Evolutionary conservation across 2,797 vertebrate genomes (phyloP), one percentile per base, ranked within the genome.

Genomic region (Petrocephalus sullivani): DNA sequence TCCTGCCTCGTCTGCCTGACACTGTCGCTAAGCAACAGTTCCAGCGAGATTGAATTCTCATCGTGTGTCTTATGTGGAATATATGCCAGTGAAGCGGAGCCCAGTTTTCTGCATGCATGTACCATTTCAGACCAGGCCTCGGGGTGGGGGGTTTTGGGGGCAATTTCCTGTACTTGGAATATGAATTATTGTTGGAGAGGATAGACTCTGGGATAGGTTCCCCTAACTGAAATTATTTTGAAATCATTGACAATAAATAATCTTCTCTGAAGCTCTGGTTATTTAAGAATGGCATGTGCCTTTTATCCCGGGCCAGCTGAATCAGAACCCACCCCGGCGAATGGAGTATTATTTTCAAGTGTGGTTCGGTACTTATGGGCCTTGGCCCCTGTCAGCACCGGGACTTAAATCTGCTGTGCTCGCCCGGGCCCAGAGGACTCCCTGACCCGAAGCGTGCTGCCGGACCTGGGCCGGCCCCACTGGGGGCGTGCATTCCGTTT

Each of bases 261-360:
- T 67, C 58, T 85, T 86, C 67, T 89, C 85, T 88, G 84, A 89
- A 88, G 87, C 87, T 88, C 14, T 87, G 88, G 83, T 83, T 87
- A 33, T 89, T 89, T 88, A 88, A 85, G 67, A 89, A 56, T 51
- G 84, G 19, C 33, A 64, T 41, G 46, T 14, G 60, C 12, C 49
- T 90, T 89, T 90, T 46, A 90, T 91, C 87, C 87, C 3, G 56
- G 60, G 89, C 87, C 87, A 87, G 71, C 75, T 88, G 61, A 83
- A 87, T 85, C 67, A 58, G 49, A 41, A 71, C 49, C 49, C 37
- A 51, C 14, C 81, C 82, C 4, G 14, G 16, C 81, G 49, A 84
- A 57, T 37, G 33, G 19, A n/a, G 28, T 41, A 85, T 67, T 46
- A 67, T 58, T 78, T 88, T 86, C 61, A 57, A 57, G 33, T 14